A percentile compares a stretch with the other conserved stretches of the same genome.
Evolutionary conservation across 2,888 invertebrate genomes (phyloP).

Genomic region (Amphimallon solstitiale): DNA sequence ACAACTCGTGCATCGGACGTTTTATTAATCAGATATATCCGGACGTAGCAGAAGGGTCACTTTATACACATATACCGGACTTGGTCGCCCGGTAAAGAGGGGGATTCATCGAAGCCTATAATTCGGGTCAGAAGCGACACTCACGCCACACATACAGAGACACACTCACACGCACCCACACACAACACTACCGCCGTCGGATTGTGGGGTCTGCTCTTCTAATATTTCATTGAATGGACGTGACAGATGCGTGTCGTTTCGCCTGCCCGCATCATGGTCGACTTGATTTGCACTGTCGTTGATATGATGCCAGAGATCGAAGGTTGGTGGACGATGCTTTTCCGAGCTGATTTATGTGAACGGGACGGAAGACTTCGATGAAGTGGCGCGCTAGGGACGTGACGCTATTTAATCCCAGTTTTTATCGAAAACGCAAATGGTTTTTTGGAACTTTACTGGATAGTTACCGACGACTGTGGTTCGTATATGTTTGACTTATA

Average conservation of each 20-base stretch:
- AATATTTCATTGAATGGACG: constrained; percentile 7
- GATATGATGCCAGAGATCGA: too few species aligned
- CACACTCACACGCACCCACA: neutral
- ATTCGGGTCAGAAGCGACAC: neutral
- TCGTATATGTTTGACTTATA: too few species aligned
- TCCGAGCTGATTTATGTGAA: too few species aligned
- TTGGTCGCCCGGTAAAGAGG: neutral
- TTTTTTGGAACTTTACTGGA: too few species aligned
- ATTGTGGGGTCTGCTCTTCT: neutral
- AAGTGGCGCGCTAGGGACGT: too few species aligned
- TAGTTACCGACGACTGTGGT: too few species aligned
- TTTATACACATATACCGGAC: too few species aligned
- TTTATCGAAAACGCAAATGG: too few species aligned
- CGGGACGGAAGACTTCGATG: too few species aligned
- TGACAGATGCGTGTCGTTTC: constrained; percentile 15
- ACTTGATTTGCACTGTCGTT: neutral
- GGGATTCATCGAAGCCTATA: neutral
- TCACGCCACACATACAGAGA: too few species aligned
- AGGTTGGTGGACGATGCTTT: too few species aligned
- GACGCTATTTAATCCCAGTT: too few species aligned
- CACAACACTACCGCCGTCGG: neutral
- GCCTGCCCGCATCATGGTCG: neutral
- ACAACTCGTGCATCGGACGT: constrained; percentile 1
- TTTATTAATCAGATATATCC: constrained; percentile 23
- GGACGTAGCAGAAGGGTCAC: neutral